These are phyloP conservation scores for Limnephilus auricula DNA, from an alignment of 2,888 invertebrate species.

Conservation along the genomic window DNA sequence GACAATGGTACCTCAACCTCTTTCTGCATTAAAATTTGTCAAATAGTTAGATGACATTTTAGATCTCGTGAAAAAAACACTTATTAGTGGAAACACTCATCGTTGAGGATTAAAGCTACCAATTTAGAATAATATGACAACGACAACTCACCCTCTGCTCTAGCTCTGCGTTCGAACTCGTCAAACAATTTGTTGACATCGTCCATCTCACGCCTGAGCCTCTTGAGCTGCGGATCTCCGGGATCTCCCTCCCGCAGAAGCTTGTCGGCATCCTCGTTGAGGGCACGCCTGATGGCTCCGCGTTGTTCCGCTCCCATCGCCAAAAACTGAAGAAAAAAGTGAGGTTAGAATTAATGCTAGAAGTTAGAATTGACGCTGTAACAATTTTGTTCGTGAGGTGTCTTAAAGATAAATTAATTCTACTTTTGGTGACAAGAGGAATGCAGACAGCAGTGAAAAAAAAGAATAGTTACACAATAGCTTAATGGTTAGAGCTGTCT, in stretches of 20 bases:
- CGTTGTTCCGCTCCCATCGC: constrained; percentile 98
- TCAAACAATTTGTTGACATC: constrained; percentile 96
- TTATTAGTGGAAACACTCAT: background rate
- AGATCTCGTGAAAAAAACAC: background rate
- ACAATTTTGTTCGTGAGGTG: background rate
- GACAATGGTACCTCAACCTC: background rate
- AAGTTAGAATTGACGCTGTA: background rate
- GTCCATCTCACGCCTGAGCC: constrained; percentile 94
- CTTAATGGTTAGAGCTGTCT: background rate
- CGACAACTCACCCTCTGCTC: constrained; percentile 84
- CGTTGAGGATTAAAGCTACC: background rate
- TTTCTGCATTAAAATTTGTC: background rate
- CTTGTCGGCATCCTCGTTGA: constrained; percentile 98
- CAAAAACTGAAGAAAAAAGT: constrained; percentile 82
- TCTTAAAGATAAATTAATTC: background rate
- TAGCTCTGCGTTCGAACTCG: constrained; percentile 92
- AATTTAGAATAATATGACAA: background rate
- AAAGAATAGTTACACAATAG: background rate
- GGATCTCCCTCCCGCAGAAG: constrained; percentile 97
- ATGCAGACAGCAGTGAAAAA: background rate
- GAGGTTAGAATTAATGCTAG: background rate
- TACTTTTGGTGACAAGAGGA: background rate
- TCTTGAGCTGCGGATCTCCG: constrained; percentile 93
- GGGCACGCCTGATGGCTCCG: constrained; percentile 93
- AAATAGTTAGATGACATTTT: background rate